Evolutionary conservation across 2,888 invertebrate species (phyloP).

Genomic region (Portevinia maculata): DNA sequence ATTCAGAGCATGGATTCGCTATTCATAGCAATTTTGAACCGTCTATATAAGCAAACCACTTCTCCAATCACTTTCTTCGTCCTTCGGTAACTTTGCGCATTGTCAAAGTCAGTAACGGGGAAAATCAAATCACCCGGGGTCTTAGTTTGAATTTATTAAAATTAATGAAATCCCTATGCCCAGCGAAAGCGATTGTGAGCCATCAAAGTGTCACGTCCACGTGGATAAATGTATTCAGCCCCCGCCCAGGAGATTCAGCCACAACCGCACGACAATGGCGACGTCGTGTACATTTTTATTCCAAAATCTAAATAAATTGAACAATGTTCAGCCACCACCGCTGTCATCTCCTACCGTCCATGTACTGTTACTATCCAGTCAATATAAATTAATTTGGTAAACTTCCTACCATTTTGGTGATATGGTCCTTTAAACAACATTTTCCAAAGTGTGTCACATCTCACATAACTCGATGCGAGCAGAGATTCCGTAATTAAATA

Average conservation of each 20-base stretch:
- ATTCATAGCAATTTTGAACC: constrained; percentile 34
- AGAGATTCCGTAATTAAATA: no score
- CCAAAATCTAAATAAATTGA: not conserved
- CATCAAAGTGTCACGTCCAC: constrained; percentile 24
- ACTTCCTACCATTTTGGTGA: no score
- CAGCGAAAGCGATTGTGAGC: not conserved
- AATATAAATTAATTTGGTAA: constrained; percentile 20
- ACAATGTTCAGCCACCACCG: not conserved
- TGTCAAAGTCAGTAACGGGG: not conserved
- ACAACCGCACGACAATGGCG: not conserved
- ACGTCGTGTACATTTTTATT: constrained; percentile 3
- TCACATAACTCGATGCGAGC: no score
- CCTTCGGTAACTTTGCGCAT: constrained; percentile 15
- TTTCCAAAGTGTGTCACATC: no score
- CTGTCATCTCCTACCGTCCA: not conserved
- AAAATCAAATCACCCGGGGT: not conserved
- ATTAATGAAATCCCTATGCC: constrained; percentile 28
- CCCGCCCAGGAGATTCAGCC: not conserved
- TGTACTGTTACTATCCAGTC: not conserved
- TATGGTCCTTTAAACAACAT: no score
- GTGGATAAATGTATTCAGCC: constrained; percentile 17
- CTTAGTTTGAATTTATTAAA: constrained; percentile 42
- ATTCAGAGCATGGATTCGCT: constrained; percentile 50
- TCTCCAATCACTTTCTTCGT: not conserved
- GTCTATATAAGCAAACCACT: not conserved